Base-by-base conservation (phyloP, 2,113 vertebrate species). In the Micronycteris hirsuta region DNA sequence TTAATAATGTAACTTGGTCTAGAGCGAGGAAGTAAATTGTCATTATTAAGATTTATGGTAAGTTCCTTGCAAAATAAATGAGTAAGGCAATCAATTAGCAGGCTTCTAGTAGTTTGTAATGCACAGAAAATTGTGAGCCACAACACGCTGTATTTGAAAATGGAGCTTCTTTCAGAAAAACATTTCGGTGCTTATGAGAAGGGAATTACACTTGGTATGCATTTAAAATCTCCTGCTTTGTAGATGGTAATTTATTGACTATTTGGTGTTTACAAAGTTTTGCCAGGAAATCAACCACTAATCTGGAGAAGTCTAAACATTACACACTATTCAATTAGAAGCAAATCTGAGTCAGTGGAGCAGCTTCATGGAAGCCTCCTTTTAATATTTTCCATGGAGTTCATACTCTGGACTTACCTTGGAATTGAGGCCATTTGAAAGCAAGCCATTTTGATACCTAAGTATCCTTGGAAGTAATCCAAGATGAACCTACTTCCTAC, bases 211-310 rank as follows among this genome's bases (percentile, higher is more conserved):
- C 28, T 93, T 94, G 80, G 65, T 65, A 68, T 96, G 93, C 61
- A 73, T 88, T 80, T 65, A 67, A 97, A 86, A 90, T 56, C 38
- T 81, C n/a, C 41, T 96, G 33, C 33, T 93, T 81, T 86, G 31
- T 88, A 65, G 89, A 93, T 45, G 26, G 77, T 80, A 33, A 47
- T 91, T 89, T 31, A 4, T 77, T 94, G 41, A 63, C 89, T 49
- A 47, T 96, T 94, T 87, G 61, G 63, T 93, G 78, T 96, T 97
- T 96, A 81, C 24, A 90, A 45, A 94, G n/a, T 78, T 96, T 92
- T 96, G 71, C 91, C 83, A 87, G 70, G 84, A 95, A 94, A 93
- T 84, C 89, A 91, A 36, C 73, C 12, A 82, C 45, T 61, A 91
- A 94, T 95, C 10, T 83, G 84, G 80, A 58, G 45, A 88, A 78